phyloP scores from a whole-genome alignment of 2,113 vertebrate species.

The Dromiciops gliroides region DNA sequence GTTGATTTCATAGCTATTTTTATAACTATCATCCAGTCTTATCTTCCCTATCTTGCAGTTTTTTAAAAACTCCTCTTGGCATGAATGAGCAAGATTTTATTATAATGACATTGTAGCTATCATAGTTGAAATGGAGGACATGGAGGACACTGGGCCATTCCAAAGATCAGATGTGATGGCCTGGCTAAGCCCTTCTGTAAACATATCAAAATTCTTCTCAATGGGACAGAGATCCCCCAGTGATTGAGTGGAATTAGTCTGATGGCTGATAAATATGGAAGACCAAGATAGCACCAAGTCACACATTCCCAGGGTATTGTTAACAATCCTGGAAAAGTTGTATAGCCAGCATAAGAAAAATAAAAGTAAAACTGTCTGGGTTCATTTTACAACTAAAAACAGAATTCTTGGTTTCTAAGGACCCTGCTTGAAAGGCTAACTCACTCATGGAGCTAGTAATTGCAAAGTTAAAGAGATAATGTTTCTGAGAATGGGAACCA shows the following conservation, averaged over 20 bases:
- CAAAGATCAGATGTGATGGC: not conserved
- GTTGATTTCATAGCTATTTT: not conserved
- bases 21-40: not conserved
- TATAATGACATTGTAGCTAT: not conserved
- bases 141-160: not conserved
- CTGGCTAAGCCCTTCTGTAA: not conserved
- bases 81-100: not conserved
- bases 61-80: no score
- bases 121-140: not conserved
- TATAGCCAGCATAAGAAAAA: no score
- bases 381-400: no score
- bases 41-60: not conserved
- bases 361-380: no score
- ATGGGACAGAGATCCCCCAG: not conserved
- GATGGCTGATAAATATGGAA: not conserved
- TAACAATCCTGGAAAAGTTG: no score
- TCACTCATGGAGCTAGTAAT: no score
- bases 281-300: not conserved
- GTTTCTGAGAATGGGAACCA: no score
- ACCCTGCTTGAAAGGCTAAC: no score
- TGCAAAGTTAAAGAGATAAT: no score
- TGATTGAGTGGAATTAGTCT: not conserved
- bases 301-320: no score
- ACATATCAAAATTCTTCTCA: not conserved
- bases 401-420: no score